A percentile compares a stretch with the other conserved stretches of the same genome.
Conservation (phyloP, 2,888 invertebrate genomes). For the Drepanosiphum platanoidis region DNA sequence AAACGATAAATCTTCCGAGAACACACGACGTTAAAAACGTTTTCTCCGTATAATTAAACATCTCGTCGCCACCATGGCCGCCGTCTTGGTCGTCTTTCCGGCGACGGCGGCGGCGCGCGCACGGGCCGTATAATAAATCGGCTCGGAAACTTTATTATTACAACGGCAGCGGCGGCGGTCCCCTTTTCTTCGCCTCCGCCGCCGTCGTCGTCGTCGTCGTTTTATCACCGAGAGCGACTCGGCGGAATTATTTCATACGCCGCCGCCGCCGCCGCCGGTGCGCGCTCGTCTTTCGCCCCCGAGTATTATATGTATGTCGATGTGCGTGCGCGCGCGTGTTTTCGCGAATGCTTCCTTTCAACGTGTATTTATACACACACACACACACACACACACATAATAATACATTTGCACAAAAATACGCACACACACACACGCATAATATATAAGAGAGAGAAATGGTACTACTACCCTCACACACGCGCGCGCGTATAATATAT, state of each 20-base stretch:
- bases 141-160: slow-evolving; percentile 56
- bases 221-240: slow-evolving; percentile 31
- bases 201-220: not conserved
- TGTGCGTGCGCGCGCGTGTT: not conserved
- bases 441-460: slow-evolving; percentile 25
- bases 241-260: slow-evolving; percentile 1
- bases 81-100: not conserved
- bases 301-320: not conserved
- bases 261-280: not conserved
- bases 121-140: slow-evolving; percentile 43
- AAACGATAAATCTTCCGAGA: not conserved
- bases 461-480: not conserved
- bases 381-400: not conserved
- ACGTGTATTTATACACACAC: not conserved
- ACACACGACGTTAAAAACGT: slow-evolving; percentile 9
- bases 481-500: not conserved
- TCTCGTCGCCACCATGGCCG: slow-evolving; percentile 10
- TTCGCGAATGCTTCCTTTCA: slow-evolving; percentile 35
- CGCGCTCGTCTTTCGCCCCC: slow-evolving; percentile 10
- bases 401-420: slow-evolving; percentile 37
- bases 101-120: not conserved
- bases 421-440: not conserved
- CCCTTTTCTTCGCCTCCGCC: slow-evolving; percentile 9
- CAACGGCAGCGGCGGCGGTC: not conserved
- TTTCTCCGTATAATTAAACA: slow-evolving; percentile 30